These are phyloP conservation scores for Melanostoma mellinum DNA, from an alignment of 2,888 invertebrate species.

Conservation along the genomic window DNA sequence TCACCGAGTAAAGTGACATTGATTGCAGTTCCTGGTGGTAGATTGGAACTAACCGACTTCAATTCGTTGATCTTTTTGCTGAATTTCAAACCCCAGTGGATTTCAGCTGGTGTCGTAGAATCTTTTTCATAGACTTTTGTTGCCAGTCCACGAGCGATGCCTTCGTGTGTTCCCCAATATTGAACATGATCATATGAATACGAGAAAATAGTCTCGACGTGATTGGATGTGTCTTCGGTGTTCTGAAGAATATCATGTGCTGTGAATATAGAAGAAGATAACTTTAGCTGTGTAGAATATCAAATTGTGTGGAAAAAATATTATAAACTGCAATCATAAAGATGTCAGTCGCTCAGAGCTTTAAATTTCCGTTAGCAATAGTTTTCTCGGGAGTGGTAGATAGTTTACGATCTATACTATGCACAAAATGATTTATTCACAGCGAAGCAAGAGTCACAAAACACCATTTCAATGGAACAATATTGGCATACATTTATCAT, in stretches of 20 bases:
- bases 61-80: conserved; percentile 83
- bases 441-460: too few relatives aligned
- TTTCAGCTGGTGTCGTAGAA: conserved; percentile 81
- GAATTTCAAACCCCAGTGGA: conserved; percentile 88
- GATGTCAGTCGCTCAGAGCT: not conserved
- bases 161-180: conserved; percentile 91
- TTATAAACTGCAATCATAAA: conserved; percentile 3
- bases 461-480: too few relatives aligned
- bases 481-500: too few relatives aligned
- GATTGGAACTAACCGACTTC: conserved; percentile 84
- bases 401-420: too few relatives aligned
- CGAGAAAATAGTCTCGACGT: conserved; percentile 88
- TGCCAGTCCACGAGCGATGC: conserved; percentile 81
- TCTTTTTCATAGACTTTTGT: conserved; percentile 80
- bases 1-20: conserved; percentile 91
- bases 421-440: too few relatives aligned
- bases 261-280: conserved; percentile 60
- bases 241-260: conserved; percentile 82
- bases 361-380: too few relatives aligned
- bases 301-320: too few relatives aligned
- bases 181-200: conserved; percentile 88
- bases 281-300: not conserved
- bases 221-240: conserved; percentile 84
- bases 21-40: conserved; percentile 90
- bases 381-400: too few relatives aligned